Base-by-base conservation (phyloP, 1,140 invertebrate species). In the Drosophila asahinai region DNA sequence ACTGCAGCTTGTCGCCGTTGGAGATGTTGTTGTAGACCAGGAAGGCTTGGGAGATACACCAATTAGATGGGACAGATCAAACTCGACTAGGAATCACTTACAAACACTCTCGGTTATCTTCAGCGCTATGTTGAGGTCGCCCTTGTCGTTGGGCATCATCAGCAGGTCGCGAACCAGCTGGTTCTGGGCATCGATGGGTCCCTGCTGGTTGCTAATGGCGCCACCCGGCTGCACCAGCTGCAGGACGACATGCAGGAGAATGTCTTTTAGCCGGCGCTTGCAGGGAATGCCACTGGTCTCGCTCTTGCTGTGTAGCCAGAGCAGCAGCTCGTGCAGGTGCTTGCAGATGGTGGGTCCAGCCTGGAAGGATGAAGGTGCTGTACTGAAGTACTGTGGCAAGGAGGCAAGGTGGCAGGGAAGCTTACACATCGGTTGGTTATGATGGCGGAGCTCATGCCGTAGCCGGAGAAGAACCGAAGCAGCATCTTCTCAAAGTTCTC, bases 181-280 rank as follows among this genome's bases (percentile, higher is more conserved):
- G 83, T 95, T 96, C 89, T 97, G 97, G 2, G 96, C 97, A 94
- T 98, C 97, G 8, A 97, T 93, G 15, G 97, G 97, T n/a, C 97
- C 97, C 72, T 95, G 94, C 64, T 95, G 94, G 30, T 94, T 94
- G 27, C 95, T 94, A 19, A 97, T 95, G 7, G 96, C 95, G 25
- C 97, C 97, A 12, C 95, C 94, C 7, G 95, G 95, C 81, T 95
- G 94, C 2, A 96, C 94, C n/a, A 97, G 92, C 79, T 96, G 95
- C 70, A 96, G 95, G 4, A 97, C 94, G 11, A 97, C 94, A 90
- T 95, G 95, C 8, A 97, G 89, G 25, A 97, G 90, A 3, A 96
- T 92, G 75, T 96, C 95, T 78, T 96, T 97, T 5, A 97, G 93
- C n/a, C 94, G 93, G 65, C 94, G 95, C 15, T 95, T 95, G 61